Base-by-base conservation (phyloP, 1,140 invertebrate genomes). In the Tetranychus urticae region DNA sequence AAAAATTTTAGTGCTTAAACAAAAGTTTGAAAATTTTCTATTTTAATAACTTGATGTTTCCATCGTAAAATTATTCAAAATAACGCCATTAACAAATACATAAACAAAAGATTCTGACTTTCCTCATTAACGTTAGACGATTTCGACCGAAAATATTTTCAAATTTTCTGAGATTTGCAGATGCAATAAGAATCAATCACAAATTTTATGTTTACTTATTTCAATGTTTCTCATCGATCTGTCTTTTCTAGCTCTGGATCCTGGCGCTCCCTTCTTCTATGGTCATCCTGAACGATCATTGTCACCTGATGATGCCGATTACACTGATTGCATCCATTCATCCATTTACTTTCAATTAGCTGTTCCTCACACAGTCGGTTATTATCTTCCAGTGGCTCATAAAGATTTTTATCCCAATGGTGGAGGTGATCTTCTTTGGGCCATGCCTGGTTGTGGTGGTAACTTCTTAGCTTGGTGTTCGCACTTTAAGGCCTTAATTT, bases 191-290 rank as follows among this genome's bases (percentile, higher is more conserved):
- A 23, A 23, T 23, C 23, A 23, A 23, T 23, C 23, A 23, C 23
- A 23, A 23, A 23, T 23, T 23, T 23, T 23, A 23, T 23, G 23
- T 23, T 23, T 23, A 23, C 23, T 23, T 23, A 23, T 23, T 23
- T 23, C 23, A 23, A 23, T 23, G 23, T 52, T 2, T 31, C 37
- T 57, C 7, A 13, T 57, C 2, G 31, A 35, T 8, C 23, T 46
- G n/a, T 58, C 34, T 23, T 35, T 23, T 33, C 31, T 77, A 70
- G 87, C 84, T 1, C 67, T 94, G 65, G 90, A 96, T 74, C 88
- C 90, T 0, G 90, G 90, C 0, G 87, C 87, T 62, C 89, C 89
- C 0, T 82, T 90, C 69, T 94, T 94, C 72, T 82, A 83, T 64
- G 81, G 84, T 63, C 83, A 85, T 0, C 78, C 81, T 4, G 78